Evolutionary conservation across 2,113 vertebrate genomes (phyloP), one percentile per base, ranked within the genome.

Genomic region (Phasianus colchicus): DNA sequence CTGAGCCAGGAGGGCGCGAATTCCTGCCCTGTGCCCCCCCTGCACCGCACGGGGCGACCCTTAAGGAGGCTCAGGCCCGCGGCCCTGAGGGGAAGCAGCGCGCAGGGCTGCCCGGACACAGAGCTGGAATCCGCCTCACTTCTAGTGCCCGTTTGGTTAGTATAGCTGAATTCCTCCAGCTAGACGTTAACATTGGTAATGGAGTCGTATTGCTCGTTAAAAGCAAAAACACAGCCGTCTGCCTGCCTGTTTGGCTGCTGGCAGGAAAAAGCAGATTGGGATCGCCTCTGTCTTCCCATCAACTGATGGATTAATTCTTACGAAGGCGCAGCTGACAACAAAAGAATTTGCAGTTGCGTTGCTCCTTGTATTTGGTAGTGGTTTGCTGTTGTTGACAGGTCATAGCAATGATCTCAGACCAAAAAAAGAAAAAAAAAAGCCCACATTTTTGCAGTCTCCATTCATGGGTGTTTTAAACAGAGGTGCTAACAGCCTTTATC

Each of bases 1-100:
- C 98, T 95, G 97, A 98, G 96, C 96, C 94, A 92, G 96, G 16
- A 94, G 91, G 96, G 93, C 77, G 81, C 97, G 95, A 96, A 97
- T 97, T 98, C 97, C 22, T 55, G 52, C 52, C 27, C 27, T 9
- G 52, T 29, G 27, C 52, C 52, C 54, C 29, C 54, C 54, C 54
- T 30, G 54, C 12, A 6, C 54, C 16, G 5, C 16, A 5, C 27
- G 15, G 55, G 55, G 30, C 55, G 55, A 32, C 30, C 55, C 6
- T 57, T 57, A 57, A 57, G 55, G 55, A 57, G 30, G 55, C 55
- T n/a, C 55, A 15, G 54, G 29, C 54, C 54, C 17, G 54, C 30
- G 30, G 54, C 54, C 17, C 54, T 57, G 17, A 57, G 54, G 27
- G 27, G 52, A 54, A 29, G 27, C 52, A 29, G 16, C 8, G 14